Conservation (phyloP, 2,888 invertebrate genomes). For the Amphipyra berbera region DNA sequence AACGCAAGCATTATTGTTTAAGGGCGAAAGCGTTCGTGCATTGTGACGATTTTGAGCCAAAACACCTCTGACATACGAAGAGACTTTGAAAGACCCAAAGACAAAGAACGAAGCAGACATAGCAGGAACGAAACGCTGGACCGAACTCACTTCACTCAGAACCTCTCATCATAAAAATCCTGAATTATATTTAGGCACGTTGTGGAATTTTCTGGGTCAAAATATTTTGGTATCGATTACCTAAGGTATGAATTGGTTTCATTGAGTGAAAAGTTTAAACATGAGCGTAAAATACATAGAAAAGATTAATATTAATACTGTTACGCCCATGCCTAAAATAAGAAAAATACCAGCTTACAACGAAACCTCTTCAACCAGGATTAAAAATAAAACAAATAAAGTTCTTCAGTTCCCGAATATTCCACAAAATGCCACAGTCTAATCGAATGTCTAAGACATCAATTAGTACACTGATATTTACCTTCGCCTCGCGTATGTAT, state of each 20-base stretch:
- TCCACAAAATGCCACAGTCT: slow-evolving; percentile 67
- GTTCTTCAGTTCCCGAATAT: slow-evolving; percentile 6
- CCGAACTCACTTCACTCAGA: slow-evolving; percentile 73
- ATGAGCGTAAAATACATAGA: not conserved
- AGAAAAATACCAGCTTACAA: too few relatives aligned
- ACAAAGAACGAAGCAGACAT: slow-evolving; percentile 70
- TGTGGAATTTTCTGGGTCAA: slow-evolving; percentile 38
- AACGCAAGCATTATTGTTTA: slow-evolving; percentile 58
- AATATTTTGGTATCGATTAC: not conserved
- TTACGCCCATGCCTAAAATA: not conserved
- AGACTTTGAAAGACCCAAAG: slow-evolving; percentile 69
- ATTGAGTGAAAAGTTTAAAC: not conserved
- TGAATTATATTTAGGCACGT: slow-evolving; percentile 21
- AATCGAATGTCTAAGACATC: slow-evolving; percentile 33
- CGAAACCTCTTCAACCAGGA: slow-evolving; percentile 11
- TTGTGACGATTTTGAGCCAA: slow-evolving; percentile 62
- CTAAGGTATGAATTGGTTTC: not conserved
- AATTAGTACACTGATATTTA: slow-evolving; percentile 88
- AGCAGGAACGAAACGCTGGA: slow-evolving; percentile 80
- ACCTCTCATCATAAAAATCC: slow-evolving; percentile 61
- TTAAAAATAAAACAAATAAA: not conserved
- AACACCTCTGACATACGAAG: slow-evolving; percentile 70
- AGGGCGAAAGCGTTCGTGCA: slow-evolving; percentile 57
- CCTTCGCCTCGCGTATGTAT: slow-evolving; percentile 99
- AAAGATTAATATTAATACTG: not conserved